phyloP scores from a whole-genome alignment of 2,888 invertebrate species.

The Harpalus rubripes region DNA sequence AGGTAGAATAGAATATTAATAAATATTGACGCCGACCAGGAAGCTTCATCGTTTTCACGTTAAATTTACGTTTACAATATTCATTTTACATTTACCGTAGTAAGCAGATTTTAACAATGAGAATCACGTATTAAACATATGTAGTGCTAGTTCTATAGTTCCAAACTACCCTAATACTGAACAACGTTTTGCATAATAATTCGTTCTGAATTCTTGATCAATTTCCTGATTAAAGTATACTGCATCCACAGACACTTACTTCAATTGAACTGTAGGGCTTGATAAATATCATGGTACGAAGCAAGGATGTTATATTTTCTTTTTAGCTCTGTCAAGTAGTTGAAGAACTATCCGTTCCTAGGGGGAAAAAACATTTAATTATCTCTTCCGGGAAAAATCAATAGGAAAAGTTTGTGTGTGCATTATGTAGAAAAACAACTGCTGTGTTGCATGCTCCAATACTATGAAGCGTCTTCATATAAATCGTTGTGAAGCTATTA shows the following conservation, averaged over 20 bases:
- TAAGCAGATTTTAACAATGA: background rate
- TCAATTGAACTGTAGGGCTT: no score
- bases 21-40: no score
- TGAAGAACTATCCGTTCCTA: conserved; percentile 8
- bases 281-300: no score
- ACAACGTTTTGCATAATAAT: conserved; percentile 2
- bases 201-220: background rate
- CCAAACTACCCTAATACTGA: background rate
- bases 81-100: background rate
- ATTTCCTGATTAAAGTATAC: no score
- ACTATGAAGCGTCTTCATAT: conserved; percentile 46
- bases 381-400: conserved; percentile 38
- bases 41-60: no score
- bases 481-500: conserved; percentile 49
- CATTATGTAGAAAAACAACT: conserved; percentile 49
- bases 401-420: conserved; percentile 29
- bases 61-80: no score
- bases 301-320: no score
- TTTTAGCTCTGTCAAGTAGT: conserved; percentile 9
- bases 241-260: no score
- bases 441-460: conserved; percentile 42
- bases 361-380: conserved; percentile 33
- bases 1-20: no score
- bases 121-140: background rate
- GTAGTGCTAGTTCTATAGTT: background rate